Conservation (phyloP, 2,888 invertebrate species). For the Rhynchonema sp. region DNA sequence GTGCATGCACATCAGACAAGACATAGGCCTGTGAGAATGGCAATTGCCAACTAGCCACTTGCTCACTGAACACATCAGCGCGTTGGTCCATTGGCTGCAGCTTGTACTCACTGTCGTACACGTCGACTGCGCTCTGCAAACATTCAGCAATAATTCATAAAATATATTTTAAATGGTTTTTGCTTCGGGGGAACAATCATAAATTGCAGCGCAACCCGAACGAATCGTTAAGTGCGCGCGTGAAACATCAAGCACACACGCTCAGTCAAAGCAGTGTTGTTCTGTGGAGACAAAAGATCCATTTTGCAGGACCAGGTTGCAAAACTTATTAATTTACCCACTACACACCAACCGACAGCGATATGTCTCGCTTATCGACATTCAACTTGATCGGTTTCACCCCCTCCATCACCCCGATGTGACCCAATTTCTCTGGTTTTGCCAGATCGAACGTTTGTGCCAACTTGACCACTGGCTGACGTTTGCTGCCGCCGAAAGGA, state of each 20-base stretch:
- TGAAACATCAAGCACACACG: no score
- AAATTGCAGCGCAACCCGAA: no score
- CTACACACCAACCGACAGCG: not conserved
- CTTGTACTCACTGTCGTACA: not conserved
- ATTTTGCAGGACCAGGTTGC: not conserved
- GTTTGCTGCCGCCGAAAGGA: conserved; percentile 42
- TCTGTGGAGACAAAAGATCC: no score
- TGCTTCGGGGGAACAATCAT: no score
- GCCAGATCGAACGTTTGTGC: conserved; percentile 18
- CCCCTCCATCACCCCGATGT: conserved; percentile 12
- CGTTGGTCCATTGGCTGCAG: conserved; percentile 37
- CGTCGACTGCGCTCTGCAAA: no score
- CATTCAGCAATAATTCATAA: no score
- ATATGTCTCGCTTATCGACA: not conserved
- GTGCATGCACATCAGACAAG: conserved; percentile 34
- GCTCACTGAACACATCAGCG: conserved; percentile 38
- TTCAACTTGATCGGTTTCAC: not conserved
- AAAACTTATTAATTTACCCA: not conserved
- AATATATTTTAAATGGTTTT: no score
- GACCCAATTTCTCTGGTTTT: conserved; percentile 17
- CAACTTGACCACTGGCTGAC: not conserved
- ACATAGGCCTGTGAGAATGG: conserved; percentile 36
- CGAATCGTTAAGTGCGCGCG: no score
- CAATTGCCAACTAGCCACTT: conserved; percentile 38
- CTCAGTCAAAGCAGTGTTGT: no score